These are phyloP conservation scores for Ethmia dodecea DNA, from an alignment of 2,888 invertebrate species.

Conservation along the genomic window DNA sequence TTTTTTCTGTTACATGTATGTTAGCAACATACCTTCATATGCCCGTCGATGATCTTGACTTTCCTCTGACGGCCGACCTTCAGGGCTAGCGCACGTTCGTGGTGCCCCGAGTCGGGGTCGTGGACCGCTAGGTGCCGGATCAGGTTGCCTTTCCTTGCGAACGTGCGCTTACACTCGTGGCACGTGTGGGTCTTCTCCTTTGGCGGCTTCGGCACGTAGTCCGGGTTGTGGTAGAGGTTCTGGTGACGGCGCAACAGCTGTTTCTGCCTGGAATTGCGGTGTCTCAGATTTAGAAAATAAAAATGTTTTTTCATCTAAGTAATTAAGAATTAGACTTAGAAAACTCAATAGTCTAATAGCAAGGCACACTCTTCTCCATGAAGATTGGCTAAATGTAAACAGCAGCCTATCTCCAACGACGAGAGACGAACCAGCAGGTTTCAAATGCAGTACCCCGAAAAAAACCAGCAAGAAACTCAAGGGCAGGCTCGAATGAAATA, in stretches of 20 bases:
- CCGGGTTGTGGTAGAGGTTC: slow-evolving; percentile 94
- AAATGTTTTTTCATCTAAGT: no score
- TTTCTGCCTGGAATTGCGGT: slow-evolving; percentile 91
- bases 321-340: no score
- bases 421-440: no score
- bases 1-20: no score
- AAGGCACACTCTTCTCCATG: no score
- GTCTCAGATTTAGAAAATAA: no score
- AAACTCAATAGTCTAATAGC: no score
- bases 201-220: slow-evolving; percentile 91
- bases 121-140: slow-evolving; percentile 95
- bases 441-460: no score
- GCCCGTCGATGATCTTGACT: slow-evolving; percentile 79
- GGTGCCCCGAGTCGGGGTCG: slow-evolving; percentile 88
- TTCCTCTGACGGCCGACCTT: slow-evolving; percentile 88
- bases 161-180: slow-evolving; percentile 85
- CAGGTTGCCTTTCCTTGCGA: slow-evolving; percentile 93
- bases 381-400: no score
- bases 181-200: slow-evolving; percentile 94
- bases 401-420: no score
- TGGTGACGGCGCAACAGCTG: slow-evolving; percentile 88
- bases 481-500: no score
- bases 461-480: no score
- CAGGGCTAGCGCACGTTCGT: slow-evolving; percentile 84
- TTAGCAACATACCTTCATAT: slow-evolving; percentile 34